These are phyloP conservation scores for Euwallacea similis DNA, from an alignment of 1,140 invertebrate species.

Conservation along the genomic window DNA sequence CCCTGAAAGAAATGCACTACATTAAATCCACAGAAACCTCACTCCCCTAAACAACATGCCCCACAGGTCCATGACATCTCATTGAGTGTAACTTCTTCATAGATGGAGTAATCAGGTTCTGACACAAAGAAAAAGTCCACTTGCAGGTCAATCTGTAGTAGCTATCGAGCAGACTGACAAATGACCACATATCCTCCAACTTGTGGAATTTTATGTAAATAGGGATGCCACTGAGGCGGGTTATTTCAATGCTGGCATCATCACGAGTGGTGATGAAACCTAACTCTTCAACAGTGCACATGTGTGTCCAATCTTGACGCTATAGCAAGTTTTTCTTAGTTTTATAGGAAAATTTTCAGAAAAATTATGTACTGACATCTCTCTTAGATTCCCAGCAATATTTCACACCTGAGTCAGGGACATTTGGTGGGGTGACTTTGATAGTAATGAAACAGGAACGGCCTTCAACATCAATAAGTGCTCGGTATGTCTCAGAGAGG, in stretches of 20 bases:
- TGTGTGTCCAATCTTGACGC: conserved; percentile 65
- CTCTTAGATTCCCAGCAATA: conserved; percentile 60
- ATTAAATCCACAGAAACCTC: too few species aligned
- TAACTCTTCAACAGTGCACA: conserved; percentile 83
- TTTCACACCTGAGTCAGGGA: conserved; percentile 66
- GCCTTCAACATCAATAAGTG: conserved; percentile 63
- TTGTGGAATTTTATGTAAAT: conserved; percentile 72
- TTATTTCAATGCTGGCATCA: conserved; percentile 75
- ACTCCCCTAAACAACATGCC: conserved; percentile 35
- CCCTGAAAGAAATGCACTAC: conserved; percentile 55
- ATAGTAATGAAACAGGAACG: conserved; percentile 58
- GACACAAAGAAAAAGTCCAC: conserved; percentile 89
- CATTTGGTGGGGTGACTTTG: conserved; percentile 70
- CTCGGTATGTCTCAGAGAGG: conserved; percentile 74
- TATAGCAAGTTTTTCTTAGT: background rate
- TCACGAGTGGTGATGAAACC: conserved; percentile 74
- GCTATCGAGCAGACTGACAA: conserved; percentile 81
- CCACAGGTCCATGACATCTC: conserved; percentile 87
- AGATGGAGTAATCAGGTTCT: conserved; percentile 75
- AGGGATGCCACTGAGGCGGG: conserved; percentile 75
- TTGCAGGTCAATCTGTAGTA: conserved; percentile 86
- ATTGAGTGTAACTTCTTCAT: conserved; percentile 69
- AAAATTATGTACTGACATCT: background rate
- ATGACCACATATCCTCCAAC: conserved; percentile 67
- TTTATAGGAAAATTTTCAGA: background rate